Base-by-base conservation (phyloP, 1,140 invertebrate genomes). In the Papilio aristodemus region DNA sequence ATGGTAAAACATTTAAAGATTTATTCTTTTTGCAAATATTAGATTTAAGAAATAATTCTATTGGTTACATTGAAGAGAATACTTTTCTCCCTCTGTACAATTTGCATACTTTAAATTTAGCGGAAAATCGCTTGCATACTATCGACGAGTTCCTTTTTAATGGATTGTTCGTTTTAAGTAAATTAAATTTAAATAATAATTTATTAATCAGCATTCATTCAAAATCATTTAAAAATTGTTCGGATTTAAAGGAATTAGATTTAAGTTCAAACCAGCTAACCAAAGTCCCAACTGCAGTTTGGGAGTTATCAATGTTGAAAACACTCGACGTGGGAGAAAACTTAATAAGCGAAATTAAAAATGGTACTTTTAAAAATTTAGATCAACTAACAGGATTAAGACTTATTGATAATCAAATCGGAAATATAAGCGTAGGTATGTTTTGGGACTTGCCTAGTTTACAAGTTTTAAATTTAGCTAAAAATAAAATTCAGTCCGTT, bases 261-360 rank as follows among this genome's bases (percentile, higher is more conserved):
- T 92, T 98, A 36, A 96, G 96, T 81, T 95, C 96, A 14, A 99
- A 99, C 91, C 94, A 95, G 71, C 88, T 98, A 70, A 93, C 93
- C 46, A 92, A 94, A 54, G 94, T 99, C 17, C 97, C 98, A 5
- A 93, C 94, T 69, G 96, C 97, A 2, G 88, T 98, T 39, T 94
- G 95, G 83, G 95, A 96, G 80, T 91, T 97, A 57, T 94, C 95
- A 46, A 95, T 96, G 81, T 91, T 98, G 72, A 96, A 97, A 83
- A 97, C 95, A 5, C 90, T 98, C 43, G 97, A 98, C 84, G 89
- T 98, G 67, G 96, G 96, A 6, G 96, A 97, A 87, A 98, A 98
- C 91, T 94, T 95, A 85, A 97, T 98, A 75, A 93, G 92, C 38
- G 93, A 94, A 69, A 96, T 97, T 62, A 94, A 94, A 79, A 97